Evolutionary conservation across 2,113 vertebrate species (phyloP).

Genomic region (Phaethon lepturus): DNA sequence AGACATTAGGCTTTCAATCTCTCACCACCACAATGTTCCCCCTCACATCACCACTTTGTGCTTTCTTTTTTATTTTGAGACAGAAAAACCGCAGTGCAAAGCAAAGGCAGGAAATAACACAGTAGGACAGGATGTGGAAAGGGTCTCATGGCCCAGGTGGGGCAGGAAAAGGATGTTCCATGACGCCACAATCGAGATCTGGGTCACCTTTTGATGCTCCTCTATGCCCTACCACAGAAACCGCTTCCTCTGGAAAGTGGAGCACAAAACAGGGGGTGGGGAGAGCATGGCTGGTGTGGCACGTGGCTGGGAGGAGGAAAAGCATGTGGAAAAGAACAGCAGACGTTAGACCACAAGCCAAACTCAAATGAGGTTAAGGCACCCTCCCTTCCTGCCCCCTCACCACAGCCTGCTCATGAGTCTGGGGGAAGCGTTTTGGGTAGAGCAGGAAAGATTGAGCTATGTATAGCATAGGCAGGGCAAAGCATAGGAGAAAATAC

Average conservation of each 20-base stretch:
- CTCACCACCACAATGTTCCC: neutral
- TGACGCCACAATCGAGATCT: conserved; percentile 62
- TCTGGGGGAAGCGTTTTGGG: neutral
- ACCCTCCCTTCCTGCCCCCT: neutral
- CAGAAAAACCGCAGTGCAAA: neutral
- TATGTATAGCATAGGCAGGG: neutral
- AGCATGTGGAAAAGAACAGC: neutral
- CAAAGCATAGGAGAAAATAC: neutral
- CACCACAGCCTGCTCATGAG: neutral
- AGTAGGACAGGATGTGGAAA: conserved; percentile 49
- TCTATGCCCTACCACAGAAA: conserved; percentile 15
- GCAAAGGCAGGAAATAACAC: conserved; percentile 29
- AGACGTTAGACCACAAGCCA: conserved; percentile 70
- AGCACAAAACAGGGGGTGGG: neutral
- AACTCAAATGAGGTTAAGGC: neutral
- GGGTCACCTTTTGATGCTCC: conserved; percentile 66
- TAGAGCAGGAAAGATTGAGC: neutral
- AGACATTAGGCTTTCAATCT: neutral
- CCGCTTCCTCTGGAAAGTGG: conserved; percentile 79
- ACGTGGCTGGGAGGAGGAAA: neutral
- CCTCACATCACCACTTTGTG: neutral
- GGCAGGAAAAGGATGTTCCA: neutral
- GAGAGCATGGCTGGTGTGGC: neutral
- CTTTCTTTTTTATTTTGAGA: conserved; percentile 39
- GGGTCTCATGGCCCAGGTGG: conserved; percentile 52